phyloP scores from a whole-genome alignment of 2,113 vertebrate genomes.

The Myotis brandtii region DNA sequence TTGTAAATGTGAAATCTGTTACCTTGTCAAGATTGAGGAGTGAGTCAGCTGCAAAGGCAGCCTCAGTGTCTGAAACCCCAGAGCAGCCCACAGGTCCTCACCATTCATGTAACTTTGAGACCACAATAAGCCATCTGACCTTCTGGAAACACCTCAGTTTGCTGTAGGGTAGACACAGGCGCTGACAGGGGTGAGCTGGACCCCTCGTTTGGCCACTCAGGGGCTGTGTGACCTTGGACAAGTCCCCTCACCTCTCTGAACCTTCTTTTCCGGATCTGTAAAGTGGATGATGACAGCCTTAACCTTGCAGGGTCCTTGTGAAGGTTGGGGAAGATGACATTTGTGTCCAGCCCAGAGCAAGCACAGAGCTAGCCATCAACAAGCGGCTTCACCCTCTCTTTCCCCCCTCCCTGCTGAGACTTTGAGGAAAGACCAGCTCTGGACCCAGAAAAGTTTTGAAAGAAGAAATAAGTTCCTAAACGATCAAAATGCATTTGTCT shows the following conservation, averaged over 20 bases:
- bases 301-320: not conserved
- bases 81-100: not conserved
- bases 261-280: not conserved
- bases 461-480: conserved; percentile 41
- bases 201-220: not conserved
- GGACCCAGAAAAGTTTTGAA: conserved; percentile 60
- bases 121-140: not conserved
- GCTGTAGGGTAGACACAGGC: not conserved
- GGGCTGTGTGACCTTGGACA: not conserved
- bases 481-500: not conserved
- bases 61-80: not conserved
- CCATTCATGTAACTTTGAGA: not conserved
- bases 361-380: not conserved
- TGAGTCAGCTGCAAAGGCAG: not conserved
- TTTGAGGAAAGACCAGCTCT: conserved; percentile 37
- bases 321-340: not conserved
- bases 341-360: not conserved
- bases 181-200: not conserved
- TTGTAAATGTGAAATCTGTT: not conserved
- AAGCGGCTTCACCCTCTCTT: not conserved
- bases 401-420: not conserved
- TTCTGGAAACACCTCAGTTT: not conserved
- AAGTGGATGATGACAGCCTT: not conserved
- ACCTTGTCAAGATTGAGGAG: not conserved
- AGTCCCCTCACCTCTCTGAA: not conserved